Base-by-base conservation (phyloP, 2,797 vertebrate species). In the Labeo calbasu region DNA sequence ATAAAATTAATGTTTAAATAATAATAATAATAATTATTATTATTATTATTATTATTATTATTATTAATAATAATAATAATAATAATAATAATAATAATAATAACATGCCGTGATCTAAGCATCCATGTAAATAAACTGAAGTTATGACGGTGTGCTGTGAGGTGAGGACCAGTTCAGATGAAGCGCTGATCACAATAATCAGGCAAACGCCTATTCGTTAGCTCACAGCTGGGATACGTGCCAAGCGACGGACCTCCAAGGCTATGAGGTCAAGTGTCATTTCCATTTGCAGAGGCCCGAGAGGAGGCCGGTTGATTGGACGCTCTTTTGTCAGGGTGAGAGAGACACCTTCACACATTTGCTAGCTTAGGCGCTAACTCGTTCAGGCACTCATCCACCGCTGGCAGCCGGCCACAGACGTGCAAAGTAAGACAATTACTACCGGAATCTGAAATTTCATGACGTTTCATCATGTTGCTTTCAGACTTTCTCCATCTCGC, bases 141-240 rank as follows among this genome's bases (percentile, higher is more conserved):
- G 28, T 17, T 53, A 19, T 79, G 63, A 50, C 50, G 43, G 48
- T 40, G 28, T 69, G 23, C 6, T 19, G 3, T 8, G 1, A 75
- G 65, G 51, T 59, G 8, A 53, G 14, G 59, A 28, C 14, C 17
- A 7, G 81, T 75, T 75, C 65, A 50, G 81, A 46, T 25, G n/a
- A 75, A n/a, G 59, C 1, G 11, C 9, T 55, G 61, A 79, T 68
- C 61, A 53, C 1, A 7, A 50, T 79, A 68, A 66, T 79, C 23
- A 87, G 87, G 86, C 83, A 90, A 92, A 88, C 81, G 90, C 25
- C 2, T 32, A 4, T 88, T 88, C 89, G 88, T 89, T 80, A 83
- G 61, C 12, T 23, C 77, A 88, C 90, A 82, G 83, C 77, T 77
- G 76, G 61, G 88, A 88, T 83, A 68, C 75, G 55, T 71, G 21